Evolutionary conservation across 2,888 invertebrate species (phyloP).

Genomic region (Petrolisthes cinctipes): DNA sequence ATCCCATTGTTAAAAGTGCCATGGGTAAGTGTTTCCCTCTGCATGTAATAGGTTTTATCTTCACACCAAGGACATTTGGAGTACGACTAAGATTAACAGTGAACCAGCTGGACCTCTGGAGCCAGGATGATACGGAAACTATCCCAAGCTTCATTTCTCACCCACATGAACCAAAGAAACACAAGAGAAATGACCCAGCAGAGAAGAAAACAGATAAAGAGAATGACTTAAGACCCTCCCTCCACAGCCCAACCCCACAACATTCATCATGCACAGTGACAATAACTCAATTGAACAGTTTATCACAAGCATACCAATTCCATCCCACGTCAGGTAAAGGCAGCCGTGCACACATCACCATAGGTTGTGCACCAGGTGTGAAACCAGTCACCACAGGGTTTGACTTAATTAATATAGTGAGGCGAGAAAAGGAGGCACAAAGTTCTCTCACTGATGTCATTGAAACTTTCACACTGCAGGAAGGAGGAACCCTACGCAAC

Average conservation of each 20-base stretch:
- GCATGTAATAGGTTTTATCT: slow-evolving; percentile 68
- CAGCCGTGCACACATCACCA: slow-evolving; percentile 68
- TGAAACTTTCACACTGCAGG: slow-evolving; percentile 53
- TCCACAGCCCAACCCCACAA: too few species aligned
- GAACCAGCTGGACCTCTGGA: slow-evolving; percentile 68
- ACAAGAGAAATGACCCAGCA: too few species aligned
- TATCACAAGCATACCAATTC: slow-evolving; percentile 34
- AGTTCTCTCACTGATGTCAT: neutral
- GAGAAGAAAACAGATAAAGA: too few species aligned
- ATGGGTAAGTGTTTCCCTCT: slow-evolving; percentile 67
- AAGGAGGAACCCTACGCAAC: slow-evolving; percentile 66
- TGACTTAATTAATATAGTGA: slow-evolving; percentile 67
- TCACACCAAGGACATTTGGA: slow-evolving; percentile 69
- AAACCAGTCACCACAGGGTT: slow-evolving; percentile 67
- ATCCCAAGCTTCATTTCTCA: neutral
- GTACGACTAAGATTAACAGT: slow-evolving; percentile 68
- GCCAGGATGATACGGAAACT: slow-evolving; percentile 65
- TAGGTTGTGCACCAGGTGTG: slow-evolving; percentile 67
- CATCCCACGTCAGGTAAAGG: slow-evolving; percentile 65
- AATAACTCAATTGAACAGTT: neutral
- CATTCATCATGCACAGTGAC: neutral
- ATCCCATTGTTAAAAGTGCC: slow-evolving; percentile 30
- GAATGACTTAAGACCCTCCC: too few species aligned
- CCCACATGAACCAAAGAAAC: too few species aligned
- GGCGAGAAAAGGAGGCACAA: slow-evolving; percentile 65